Base-by-base conservation (phyloP, 2,888 invertebrate genomes). In the Monopis laevigella region DNA sequence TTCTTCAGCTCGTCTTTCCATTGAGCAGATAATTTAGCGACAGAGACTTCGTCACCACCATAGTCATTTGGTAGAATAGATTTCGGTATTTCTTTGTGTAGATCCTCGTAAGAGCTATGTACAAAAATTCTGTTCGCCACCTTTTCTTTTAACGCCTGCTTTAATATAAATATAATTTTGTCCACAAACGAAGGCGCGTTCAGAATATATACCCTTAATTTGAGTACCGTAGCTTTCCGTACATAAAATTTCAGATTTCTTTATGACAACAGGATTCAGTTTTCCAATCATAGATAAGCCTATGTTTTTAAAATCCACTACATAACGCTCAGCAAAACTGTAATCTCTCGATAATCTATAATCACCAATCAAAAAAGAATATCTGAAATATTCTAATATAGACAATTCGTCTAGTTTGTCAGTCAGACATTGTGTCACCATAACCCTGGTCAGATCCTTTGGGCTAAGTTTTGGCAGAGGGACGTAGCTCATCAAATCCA, bases 131-230 rank as follows among this genome's bases (percentile, higher is more conserved):
- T 59, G 21, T 54, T 67, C 0, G 75, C 77, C 2, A 78, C 65
- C 46, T 78, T 78, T 42, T 70, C 71, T 14, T 65, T 60, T 0
- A 78, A 55, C 2, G 65, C 68, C 51, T 72, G 71, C 45, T 77
- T 78, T 2, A 78, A 43, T 2, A 78, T 16, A 24, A 62, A 68
- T 0, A 78, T 50, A 8, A 78, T 41, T 46, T 59, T 69, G 42
- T 78, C 75, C 1, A 78, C 59, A 36, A 70, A 78, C 0, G 66
- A 47, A 2, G 78, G 73, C 0, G 78, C 77, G 43, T 77, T 71
- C 7, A 78, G 14, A 62, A 46, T 78, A 78, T 29, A 78, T 77
- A 0, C 78, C 78, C 53, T 74, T 75, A 24, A 78, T 71, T 56
- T 72, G 77, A 0, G 70, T 72, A 0, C 77, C 74, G 4, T 62